phyloP scores from a whole-genome alignment of 2,113 vertebrate species.

The Alethe castanea region DNA sequence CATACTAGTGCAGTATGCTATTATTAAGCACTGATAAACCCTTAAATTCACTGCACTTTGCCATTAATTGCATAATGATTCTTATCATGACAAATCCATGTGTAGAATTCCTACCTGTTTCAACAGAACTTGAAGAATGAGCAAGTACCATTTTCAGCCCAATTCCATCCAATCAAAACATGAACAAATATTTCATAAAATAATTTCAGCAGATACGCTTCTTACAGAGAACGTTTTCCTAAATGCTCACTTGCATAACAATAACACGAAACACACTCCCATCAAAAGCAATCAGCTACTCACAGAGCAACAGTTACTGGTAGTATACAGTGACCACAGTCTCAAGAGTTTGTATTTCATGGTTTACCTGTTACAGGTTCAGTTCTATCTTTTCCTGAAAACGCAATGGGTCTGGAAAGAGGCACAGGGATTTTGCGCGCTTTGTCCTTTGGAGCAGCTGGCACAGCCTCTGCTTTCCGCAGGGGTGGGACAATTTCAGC shows the following conservation, averaged over 20 bases:
- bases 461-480: conserved; percentile 23
- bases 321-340: background rate
- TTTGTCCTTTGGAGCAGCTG: conserved; percentile 59
- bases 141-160: background rate
- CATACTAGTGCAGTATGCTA: background rate
- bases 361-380: conserved; percentile 88
- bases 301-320: background rate
- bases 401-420: conserved; percentile 63
- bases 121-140: background rate
- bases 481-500: conserved; percentile 80
- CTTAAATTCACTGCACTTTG: background rate
- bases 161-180: background rate
- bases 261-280: background rate
- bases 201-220: background rate
- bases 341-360: background rate
- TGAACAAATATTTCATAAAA: background rate
- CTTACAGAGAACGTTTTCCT: background rate
- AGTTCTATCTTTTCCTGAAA: conserved; percentile 85
- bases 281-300: background rate
- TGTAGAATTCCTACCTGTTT: background rate
- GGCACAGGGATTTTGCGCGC: conserved; percentile 36
- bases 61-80: background rate
- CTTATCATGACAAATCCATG: background rate
- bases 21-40: background rate
- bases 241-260: background rate